Conservation (phyloP, 2,113 vertebrate species). For the Sterrhoptilus dennistouni region DNA sequence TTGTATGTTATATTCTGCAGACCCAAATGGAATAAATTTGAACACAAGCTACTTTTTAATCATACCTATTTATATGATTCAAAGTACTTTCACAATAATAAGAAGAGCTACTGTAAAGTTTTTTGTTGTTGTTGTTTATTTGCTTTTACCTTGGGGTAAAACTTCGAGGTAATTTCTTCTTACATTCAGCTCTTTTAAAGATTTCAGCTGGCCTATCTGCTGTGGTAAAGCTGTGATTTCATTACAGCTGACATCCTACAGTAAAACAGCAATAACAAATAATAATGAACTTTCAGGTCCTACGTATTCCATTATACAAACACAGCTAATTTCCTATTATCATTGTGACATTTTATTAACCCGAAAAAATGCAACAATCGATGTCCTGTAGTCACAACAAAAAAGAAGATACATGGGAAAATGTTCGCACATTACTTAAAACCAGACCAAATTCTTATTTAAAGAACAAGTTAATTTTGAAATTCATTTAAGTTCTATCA, state of each 20-base stretch:
- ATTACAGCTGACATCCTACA: constrained; percentile 95
- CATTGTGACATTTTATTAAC: not conserved
- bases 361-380: not conserved
- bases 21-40: not conserved
- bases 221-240: constrained; percentile 91
- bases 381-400: not conserved
- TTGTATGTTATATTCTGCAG: not conserved
- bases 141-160: constrained; percentile 88
- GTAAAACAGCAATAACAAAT: not conserved
- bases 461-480: not conserved
- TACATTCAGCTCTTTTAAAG: constrained; percentile 88
- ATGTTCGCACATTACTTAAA: not conserved
- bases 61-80: not conserved
- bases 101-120: not conserved
- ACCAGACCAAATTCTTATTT: not conserved
- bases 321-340: not conserved
- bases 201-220: constrained; percentile 88
- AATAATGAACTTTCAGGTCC: not conserved
- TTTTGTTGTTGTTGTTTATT: not conserved
- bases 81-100: not conserved
- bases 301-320: not conserved
- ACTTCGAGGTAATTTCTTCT: constrained; percentile 91
- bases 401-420: not conserved
- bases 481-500: not conserved
- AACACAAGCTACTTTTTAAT: not conserved